phyloP scores from a whole-genome alignment of 1,140 invertebrate genomes.

The Drosophila equinoxialis region DNA sequence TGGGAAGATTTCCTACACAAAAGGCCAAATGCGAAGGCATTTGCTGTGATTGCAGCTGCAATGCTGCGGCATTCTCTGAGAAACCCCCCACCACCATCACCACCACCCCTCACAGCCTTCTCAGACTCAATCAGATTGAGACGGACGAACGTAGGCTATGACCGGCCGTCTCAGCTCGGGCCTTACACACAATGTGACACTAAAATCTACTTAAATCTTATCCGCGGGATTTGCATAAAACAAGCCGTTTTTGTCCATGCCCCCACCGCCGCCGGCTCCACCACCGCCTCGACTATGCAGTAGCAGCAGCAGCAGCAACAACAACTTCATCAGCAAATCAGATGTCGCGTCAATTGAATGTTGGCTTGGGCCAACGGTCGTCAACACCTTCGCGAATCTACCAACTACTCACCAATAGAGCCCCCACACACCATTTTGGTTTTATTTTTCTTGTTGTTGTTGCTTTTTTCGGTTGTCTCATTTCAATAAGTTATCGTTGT shows the following conservation, averaged over 20 bases:
- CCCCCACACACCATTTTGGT: constrained; percentile 79
- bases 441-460: constrained; percentile 53
- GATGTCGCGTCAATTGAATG: constrained; percentile 34
- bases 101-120: background rate
- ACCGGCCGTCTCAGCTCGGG: background rate
- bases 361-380: constrained; percentile 47
- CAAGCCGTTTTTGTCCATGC: constrained; percentile 24
- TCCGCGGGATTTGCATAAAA: constrained; percentile 50
- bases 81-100: background rate
- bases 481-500: constrained; percentile 78
- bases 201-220: constrained; percentile 52
- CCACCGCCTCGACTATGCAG: background rate
- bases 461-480: constrained; percentile 55
- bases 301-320: too few species aligned
- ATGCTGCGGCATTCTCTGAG: background rate
- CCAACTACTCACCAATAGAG: constrained; percentile 21
- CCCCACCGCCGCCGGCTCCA: background rate
- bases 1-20: constrained; percentile 78
- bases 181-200: constrained; percentile 30
- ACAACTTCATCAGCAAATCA: constrained; percentile 75
- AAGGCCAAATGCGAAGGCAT: constrained; percentile 28
- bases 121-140: background rate
- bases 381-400: constrained; percentile 7
- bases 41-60: constrained; percentile 66
- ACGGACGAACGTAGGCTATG: background rate